Conservation (phyloP, 2,888 invertebrate species). For the Endotricha flammealis region DNA sequence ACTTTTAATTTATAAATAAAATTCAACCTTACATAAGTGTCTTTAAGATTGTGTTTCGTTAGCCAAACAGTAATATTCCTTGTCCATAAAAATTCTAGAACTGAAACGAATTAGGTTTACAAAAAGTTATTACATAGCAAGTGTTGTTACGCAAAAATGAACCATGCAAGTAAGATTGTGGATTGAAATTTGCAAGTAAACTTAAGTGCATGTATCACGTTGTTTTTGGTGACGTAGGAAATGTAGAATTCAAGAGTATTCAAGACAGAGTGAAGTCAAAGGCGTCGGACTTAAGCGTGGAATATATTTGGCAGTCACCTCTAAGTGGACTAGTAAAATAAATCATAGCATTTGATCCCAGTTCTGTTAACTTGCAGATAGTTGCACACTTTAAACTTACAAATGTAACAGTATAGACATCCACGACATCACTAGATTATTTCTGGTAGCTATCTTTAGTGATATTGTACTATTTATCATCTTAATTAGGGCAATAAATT, state of each 20-base stretch:
- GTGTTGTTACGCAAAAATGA: conserved; percentile 30
- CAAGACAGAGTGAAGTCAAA: conserved; percentile 56
- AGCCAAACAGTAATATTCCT: conserved; percentile 27
- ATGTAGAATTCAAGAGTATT: conserved; percentile 63
- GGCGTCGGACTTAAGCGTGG: conserved; percentile 51
- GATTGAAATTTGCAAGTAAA: conserved; percentile 29
- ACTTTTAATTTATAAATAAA: conserved; percentile 25
- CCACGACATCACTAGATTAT: no score
- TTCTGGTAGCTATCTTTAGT: no score
- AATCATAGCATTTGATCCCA: conserved; percentile 29
- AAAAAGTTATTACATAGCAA: conserved; percentile 53
- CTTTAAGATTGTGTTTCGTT: conserved; percentile 29
- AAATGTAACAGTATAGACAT: no score
- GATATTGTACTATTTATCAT: no score
- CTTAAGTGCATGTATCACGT: conserved; percentile 7
- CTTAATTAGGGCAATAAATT: no score
- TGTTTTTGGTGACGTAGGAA: conserved; percentile 35
- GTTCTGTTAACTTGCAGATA: background rate
- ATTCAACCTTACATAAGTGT: conserved; percentile 27
- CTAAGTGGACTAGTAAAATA: conserved; percentile 38
- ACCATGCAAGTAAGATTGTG: conserved; percentile 23
- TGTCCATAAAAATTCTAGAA: conserved; percentile 55
- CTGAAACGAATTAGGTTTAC: conserved; percentile 61
- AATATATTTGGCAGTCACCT: conserved; percentile 51
- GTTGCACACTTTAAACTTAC: no score